Evolutionary conservation across 2,113 vertebrate genomes (phyloP).

Genomic region (Syrmaticus mikado): DNA sequence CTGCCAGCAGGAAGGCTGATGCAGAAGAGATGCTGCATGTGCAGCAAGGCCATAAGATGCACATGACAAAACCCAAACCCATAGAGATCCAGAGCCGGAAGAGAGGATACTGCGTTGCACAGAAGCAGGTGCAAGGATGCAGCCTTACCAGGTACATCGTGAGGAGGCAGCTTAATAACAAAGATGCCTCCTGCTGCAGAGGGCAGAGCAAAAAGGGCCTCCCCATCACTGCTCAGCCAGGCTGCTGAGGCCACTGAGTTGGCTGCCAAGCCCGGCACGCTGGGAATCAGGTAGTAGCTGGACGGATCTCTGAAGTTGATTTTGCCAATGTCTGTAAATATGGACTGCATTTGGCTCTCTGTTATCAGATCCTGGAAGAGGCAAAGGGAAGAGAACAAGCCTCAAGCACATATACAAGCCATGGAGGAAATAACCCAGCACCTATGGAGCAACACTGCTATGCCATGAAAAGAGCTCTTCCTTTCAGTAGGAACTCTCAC

Average conservation of each 20-base stretch:
- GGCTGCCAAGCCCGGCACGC: slow-evolving; percentile 72
- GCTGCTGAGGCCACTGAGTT: slow-evolving; percentile 72
- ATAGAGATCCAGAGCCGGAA: accelerated
- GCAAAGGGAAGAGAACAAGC: background rate
- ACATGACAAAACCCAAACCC: accelerated
- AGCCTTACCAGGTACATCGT: slow-evolving; percentile 80
- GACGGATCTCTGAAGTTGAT: slow-evolving; percentile 85
- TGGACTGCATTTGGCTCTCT: slow-evolving; percentile 91
- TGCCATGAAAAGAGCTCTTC: background rate
- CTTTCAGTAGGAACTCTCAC: too few relatives aligned
- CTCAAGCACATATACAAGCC: background rate
- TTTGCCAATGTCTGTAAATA: slow-evolving; percentile 92
- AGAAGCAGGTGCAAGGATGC: accelerated
- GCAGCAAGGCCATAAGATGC: accelerated
- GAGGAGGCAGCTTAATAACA: slow-evolving; percentile 87
- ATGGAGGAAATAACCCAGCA: background rate
- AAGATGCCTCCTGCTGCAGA: slow-evolving; percentile 87
- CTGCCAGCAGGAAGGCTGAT: accelerated
- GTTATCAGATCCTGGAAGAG: slow-evolving; percentile 85
- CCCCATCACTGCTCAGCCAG: slow-evolving; percentile 89
- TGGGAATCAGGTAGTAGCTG: slow-evolving; percentile 83
- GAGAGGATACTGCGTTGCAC: accelerated
- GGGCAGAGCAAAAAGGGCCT: slow-evolving; percentile 89
- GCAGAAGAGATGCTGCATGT: background rate
- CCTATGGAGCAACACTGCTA: accelerated